Percentiles rank a stretch among this genome's conserved stretches.
phyloP scores from a whole-genome alignment of 2,888 invertebrate species.

The Julus scandinavius region DNA sequence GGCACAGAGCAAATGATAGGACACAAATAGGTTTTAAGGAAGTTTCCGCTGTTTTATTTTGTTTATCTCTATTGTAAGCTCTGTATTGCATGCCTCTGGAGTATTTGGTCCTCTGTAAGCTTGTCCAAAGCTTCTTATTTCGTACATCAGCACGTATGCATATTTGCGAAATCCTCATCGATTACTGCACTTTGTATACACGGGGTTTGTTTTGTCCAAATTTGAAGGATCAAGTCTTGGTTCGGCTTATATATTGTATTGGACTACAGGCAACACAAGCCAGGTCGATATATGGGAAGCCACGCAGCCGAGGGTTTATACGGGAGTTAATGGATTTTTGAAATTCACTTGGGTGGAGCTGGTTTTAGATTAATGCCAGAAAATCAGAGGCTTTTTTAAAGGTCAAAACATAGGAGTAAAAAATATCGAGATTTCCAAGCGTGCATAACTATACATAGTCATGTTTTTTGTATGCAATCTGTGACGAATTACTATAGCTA shows the following conservation, averaged over 20 bases:
- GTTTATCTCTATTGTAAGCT: background rate
- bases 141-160: background rate
- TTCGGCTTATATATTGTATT: background rate
- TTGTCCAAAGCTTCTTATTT: background rate
- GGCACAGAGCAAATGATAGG: no score
- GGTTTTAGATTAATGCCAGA: constrained; percentile 13
- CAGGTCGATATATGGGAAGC: background rate
- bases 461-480: background rate
- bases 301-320: background rate
- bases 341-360: constrained; percentile 2
- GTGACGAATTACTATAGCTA: background rate
- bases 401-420: background rate
- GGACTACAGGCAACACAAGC: background rate
- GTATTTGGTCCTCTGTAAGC: background rate
- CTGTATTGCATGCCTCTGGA: background rate
- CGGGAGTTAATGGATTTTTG: background rate
- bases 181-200: background rate
- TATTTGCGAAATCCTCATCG: background rate
- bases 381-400: constrained; percentile 24
- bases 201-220: background rate
- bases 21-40: background rate
- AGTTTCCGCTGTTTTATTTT: background rate
- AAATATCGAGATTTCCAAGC: background rate
- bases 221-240: background rate
- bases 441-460: background rate